phyloP scores from a whole-genome alignment of 2,888 invertebrate species.

The Macrophya alboannulata region DNA sequence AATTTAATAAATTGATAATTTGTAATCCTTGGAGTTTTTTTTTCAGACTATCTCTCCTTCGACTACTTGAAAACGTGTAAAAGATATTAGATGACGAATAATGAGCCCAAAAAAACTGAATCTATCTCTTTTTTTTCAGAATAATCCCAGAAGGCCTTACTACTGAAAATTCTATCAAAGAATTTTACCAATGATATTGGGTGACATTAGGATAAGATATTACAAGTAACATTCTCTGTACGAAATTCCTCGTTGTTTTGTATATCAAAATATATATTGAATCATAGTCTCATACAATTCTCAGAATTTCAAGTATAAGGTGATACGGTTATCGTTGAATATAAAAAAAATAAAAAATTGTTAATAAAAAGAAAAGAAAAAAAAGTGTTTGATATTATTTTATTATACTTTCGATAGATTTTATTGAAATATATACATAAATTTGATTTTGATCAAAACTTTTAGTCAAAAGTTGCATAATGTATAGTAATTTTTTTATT shows the following conservation, averaged over 20 bases:
- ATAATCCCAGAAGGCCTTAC: constrained; percentile 93
- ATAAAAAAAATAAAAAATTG: neutral
- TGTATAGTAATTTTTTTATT: too few relatives aligned
- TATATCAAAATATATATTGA: constrained; percentile 65
- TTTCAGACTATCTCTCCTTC: too few relatives aligned
- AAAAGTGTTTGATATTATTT: neutral
- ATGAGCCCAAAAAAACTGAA: constrained; percentile 16
- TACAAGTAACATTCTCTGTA: constrained; percentile 58
- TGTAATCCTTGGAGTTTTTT: too few relatives aligned
- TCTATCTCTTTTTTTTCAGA: constrained; percentile 85
- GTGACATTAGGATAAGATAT: constrained; percentile 52
- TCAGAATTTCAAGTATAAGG: constrained; percentile 9
- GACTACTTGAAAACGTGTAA: neutral
- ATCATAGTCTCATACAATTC: neutral
- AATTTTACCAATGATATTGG: constrained; percentile 53
- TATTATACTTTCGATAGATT: neutral
- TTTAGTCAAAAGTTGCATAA: too few relatives aligned
- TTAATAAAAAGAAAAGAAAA: neutral
- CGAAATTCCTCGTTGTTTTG: constrained; percentile 71
- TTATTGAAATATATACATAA: neutral
- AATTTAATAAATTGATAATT: too few relatives aligned
- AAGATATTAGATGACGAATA: neutral
- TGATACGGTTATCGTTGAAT: constrained; percentile 12
- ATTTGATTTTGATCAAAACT: neutral
- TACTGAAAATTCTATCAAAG: constrained; percentile 82